A percentile compares a stretch with the other conserved stretches of the same genome.
Evolutionary conservation across 2,797 vertebrate species (phyloP).

Genomic region (Myotis findleyi): DNA sequence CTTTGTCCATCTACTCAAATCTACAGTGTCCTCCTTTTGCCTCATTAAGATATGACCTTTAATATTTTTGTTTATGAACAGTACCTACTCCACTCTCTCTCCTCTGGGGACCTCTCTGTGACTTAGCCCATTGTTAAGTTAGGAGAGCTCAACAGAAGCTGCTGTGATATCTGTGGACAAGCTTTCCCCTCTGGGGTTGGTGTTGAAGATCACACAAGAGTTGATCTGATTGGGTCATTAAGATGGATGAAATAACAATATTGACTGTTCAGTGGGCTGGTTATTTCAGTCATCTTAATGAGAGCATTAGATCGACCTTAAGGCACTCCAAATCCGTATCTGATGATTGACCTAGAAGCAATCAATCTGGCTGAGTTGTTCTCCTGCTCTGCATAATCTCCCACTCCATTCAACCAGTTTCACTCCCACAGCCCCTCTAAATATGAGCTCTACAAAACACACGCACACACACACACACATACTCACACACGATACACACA

Average conservation of each 20-base stretch:
- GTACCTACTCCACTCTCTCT: background rate
- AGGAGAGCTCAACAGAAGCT: constrained; percentile 25
- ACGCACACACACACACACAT: no score
- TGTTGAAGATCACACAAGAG: constrained; percentile 55
- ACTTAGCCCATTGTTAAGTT: constrained; percentile 61
- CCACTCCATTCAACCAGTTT: background rate
- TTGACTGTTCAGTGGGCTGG: constrained; percentile 71
- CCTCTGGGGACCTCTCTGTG: constrained; percentile 20
- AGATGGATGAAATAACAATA: constrained; percentile 77
- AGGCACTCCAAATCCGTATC: constrained; percentile 74
- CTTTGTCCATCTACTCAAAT: constrained; percentile 6
- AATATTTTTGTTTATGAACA: constrained; percentile 41
- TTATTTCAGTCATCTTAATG: constrained; percentile 81
- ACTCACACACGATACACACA: no score
- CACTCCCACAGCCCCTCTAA: background rate
- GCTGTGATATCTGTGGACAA: background rate
- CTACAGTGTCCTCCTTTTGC: background rate
- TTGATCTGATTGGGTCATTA: constrained; percentile 78
- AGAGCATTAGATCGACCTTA: constrained; percentile 79
- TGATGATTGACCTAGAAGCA: constrained; percentile 76
- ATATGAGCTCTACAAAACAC: background rate
- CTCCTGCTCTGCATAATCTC: constrained; percentile 51
- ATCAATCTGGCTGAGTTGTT: constrained; percentile 67
- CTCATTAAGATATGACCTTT: constrained; percentile 1
- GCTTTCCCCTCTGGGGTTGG: constrained; percentile 22